These are phyloP conservation scores for Acipenser oxyrinchus DNA, from an alignment of 2,797 vertebrate genomes.

Conservation along the genomic window DNA sequence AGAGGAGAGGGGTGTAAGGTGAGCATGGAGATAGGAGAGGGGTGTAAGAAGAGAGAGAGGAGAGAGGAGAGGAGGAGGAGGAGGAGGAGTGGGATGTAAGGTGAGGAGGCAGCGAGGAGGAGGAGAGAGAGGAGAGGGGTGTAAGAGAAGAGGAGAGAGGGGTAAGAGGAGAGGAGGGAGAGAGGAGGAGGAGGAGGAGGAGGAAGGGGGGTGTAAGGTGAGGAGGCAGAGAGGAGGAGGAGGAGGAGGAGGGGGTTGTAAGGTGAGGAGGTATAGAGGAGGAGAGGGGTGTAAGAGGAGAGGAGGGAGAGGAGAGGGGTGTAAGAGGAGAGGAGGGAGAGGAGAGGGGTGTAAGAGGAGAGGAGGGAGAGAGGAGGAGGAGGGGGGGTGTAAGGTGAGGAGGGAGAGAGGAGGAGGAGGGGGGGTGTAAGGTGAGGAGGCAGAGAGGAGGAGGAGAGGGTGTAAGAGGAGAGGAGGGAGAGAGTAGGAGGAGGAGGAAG, in stretches of 20 bases:
- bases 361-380: too few species aligned
- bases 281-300: too few species aligned
- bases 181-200: not conserved
- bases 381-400: too few species aligned
- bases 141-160: conserved; percentile 4
- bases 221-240: too few species aligned
- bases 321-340: too few species aligned
- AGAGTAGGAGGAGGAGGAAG: too few species aligned
- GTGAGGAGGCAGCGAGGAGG: not conserved
- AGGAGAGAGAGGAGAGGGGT: too few species aligned
- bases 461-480: conserved; percentile 16
- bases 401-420: not conserved
- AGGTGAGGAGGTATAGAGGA: accelerated
- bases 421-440: not conserved
- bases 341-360: too few species aligned
- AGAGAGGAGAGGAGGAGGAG: not conserved
- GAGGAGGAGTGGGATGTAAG: too few species aligned
- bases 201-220: not conserved
- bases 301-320: too few species aligned
- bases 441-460: conserved; percentile 8
- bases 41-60: conserved; percentile 18
- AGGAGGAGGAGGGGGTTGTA: too few species aligned
- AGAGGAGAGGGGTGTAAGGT: conserved; percentile 11
- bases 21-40: conserved; percentile 14
- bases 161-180: too few species aligned